These are phyloP conservation scores for Aegotheles bennettii DNA, from an alignment of 2,113 vertebrate species.

Conservation along the genomic window DNA sequence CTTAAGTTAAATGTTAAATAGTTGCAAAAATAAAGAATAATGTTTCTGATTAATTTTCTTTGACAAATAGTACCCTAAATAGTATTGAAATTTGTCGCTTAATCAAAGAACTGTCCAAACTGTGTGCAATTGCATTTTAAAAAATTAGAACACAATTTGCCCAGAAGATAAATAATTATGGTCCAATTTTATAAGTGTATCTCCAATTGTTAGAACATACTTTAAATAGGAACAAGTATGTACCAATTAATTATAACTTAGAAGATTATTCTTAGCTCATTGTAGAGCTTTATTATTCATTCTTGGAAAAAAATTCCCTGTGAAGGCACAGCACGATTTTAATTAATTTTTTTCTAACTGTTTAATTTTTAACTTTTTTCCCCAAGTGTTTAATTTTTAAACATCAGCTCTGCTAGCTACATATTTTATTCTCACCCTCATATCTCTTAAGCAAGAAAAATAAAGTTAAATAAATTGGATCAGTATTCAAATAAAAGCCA, in stretches of 20 bases:
- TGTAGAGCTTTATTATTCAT: constrained; percentile 53
- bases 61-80: constrained; percentile 40
- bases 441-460: constrained; percentile 51
- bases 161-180: constrained; percentile 70
- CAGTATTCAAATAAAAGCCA: constrained; percentile 47
- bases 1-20: constrained; percentile 4
- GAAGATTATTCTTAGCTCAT: constrained; percentile 62
- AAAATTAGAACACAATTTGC: constrained; percentile 66
- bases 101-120: constrained; percentile 61
- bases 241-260: constrained; percentile 69
- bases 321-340: constrained; percentile 38
- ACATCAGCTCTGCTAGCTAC: neutral
- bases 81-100: constrained; percentile 49
- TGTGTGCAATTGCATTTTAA: constrained; percentile 52
- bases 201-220: constrained; percentile 57
- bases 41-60: constrained; percentile 44
- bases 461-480: constrained; percentile 47
- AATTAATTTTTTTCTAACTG: constrained; percentile 48
- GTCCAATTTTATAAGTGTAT: constrained; percentile 63
- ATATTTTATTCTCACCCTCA: constrained; percentile 35
- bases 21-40: constrained; percentile 30
- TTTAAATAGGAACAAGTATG: constrained; percentile 62
- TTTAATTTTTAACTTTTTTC: constrained; percentile 57
- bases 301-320: constrained; percentile 11
- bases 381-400: constrained; percentile 61